phyloP scores from a whole-genome alignment of 2,113 vertebrate species.

The Apteryx owenii region DNA sequence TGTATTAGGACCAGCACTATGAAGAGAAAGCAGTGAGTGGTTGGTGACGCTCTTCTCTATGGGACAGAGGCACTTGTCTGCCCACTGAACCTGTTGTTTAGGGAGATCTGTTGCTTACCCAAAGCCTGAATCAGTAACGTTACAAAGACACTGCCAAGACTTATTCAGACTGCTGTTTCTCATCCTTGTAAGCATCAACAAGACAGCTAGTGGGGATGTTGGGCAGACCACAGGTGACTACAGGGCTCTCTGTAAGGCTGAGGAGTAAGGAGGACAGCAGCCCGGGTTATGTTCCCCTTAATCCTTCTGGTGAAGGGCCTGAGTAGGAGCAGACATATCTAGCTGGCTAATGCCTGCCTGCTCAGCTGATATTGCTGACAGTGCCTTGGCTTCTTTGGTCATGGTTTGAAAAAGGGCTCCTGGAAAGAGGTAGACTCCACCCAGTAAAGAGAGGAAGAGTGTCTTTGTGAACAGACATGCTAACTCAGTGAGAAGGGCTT shows the following conservation, averaged over 20 bases:
- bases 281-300: background rate
- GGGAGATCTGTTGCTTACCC: too few relatives aligned
- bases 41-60: too few relatives aligned
- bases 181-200: background rate
- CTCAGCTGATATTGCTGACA: background rate
- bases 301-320: background rate
- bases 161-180: background rate
- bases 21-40: too few relatives aligned
- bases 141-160: background rate
- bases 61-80: too few relatives aligned
- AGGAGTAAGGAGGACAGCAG: background rate
- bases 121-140: too few relatives aligned
- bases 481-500: background rate
- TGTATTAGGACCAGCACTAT: too few relatives aligned
- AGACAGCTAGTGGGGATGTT: background rate
- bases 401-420: background rate
- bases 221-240: background rate
- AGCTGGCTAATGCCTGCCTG: background rate
- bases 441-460: background rate
- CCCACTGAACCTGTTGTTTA: too few relatives aligned
- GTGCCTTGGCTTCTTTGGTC: background rate
- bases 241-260: background rate
- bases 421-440: background rate
- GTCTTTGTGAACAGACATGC: background rate
- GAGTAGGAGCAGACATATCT: background rate